These are phyloP conservation scores for Actinemys pallida DNA, from an alignment of 2,113 vertebrate species.

Conservation along the genomic window DNA sequence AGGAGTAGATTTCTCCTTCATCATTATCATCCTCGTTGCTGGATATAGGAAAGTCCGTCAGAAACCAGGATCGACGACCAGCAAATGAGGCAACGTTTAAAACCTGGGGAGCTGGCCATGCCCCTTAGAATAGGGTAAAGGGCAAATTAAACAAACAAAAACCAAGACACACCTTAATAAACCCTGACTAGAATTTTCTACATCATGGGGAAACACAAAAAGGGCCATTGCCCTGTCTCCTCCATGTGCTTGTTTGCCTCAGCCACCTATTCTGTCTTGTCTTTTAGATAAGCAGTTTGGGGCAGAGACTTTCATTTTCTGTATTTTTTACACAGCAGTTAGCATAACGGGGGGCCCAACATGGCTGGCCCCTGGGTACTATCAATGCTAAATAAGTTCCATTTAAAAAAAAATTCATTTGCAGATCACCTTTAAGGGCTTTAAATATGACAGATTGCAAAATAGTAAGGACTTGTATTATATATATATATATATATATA, in stretches of 20 bases:
- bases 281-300: background rate
- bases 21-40: too few species aligned
- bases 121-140: background rate
- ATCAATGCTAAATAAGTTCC: background rate
- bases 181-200: background rate
- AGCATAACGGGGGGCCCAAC: accelerated
- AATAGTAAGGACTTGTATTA: background rate
- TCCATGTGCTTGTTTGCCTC: background rate
- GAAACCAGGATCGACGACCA: too few species aligned
- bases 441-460: background rate
- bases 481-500: too few species aligned
- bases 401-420: background rate
- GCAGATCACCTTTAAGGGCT: background rate
- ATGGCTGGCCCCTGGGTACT: background rate
- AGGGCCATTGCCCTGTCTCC: background rate
- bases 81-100: too few species aligned
- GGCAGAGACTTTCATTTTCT: accelerated
- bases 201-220: background rate
- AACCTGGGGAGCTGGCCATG: too few species aligned
- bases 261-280: background rate
- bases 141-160: background rate
- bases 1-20: too few species aligned
- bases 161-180: background rate
- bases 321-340: too few species aligned
- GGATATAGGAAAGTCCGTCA: too few species aligned